Percentiles rank a stretch among this genome's conserved stretches.
Conservation (phyloP, 2,797 vertebrate genomes). For the Anguilla pacifica region DNA sequence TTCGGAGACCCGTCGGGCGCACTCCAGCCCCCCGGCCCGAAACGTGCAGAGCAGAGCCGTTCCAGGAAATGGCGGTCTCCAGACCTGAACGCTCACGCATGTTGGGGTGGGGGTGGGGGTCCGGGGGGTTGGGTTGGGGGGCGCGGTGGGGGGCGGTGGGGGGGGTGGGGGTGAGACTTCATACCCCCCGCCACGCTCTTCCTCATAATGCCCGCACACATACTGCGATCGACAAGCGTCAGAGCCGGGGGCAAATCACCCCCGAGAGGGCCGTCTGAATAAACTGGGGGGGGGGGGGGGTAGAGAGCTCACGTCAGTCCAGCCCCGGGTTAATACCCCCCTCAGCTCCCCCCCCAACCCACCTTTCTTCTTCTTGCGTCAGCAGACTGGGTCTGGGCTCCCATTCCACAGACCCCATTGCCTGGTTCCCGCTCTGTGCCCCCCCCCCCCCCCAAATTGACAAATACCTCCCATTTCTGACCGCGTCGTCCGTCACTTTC, state of each 20-base stretch:
- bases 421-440: background rate
- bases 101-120: background rate
- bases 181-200: background rate
- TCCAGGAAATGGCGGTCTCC: constrained; percentile 17
- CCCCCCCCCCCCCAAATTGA: background rate
- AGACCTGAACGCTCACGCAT: constrained; percentile 16
- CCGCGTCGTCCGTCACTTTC: no score
- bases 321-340: background rate
- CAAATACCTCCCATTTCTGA: background rate
- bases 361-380: background rate
- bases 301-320: background rate
- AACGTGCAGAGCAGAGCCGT: background rate
- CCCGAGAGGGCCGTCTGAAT: background rate
- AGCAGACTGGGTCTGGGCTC: background rate
- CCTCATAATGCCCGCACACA: background rate
- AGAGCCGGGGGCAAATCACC: background rate
- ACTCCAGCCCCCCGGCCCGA: background rate
- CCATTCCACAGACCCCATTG: no score
- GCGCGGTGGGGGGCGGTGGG: no score
- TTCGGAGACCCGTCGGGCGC: background rate
- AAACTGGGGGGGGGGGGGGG: background rate
- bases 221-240: background rate
- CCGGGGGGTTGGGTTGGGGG: no score
- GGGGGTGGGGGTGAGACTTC: no score
- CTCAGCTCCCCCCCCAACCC: background rate